These are phyloP conservation scores for Lerista edwardsae DNA, from an alignment of 2,797 vertebrate genomes.

Conservation along the genomic window DNA sequence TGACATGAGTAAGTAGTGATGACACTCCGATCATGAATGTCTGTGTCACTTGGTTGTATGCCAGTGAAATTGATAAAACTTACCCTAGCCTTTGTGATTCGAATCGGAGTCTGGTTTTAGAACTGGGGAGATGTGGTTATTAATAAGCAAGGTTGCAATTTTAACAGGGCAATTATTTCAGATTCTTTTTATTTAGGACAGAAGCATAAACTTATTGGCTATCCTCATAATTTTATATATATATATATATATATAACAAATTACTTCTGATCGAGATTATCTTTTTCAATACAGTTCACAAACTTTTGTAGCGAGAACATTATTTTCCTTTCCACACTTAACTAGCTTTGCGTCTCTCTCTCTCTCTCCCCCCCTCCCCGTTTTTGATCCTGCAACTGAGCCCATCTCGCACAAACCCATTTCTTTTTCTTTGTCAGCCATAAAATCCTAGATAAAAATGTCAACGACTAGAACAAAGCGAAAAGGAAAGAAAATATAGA, in stretches of 20 bases:
- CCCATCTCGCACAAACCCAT: background rate
- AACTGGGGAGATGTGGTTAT: background rate
- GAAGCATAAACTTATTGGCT: background rate
- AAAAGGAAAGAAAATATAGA: background rate
- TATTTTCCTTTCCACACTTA: too few species aligned
- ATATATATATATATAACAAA: background rate
- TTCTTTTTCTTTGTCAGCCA: background rate
- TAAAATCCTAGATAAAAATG: background rate
- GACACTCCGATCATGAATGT: background rate
- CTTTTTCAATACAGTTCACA: background rate
- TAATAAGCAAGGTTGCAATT: background rate
- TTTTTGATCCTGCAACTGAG: too few species aligned
- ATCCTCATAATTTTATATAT: too few species aligned
- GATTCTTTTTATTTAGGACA: background rate
- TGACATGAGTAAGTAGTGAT: background rate
- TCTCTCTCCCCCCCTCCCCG: too few species aligned
- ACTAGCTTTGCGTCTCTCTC: background rate
- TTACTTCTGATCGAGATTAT: background rate
- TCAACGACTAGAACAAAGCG: background rate
- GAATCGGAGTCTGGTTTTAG: background rate
- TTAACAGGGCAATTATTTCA: background rate
- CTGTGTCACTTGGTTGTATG: background rate
- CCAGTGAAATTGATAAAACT: background rate
- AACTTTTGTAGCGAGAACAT: background rate
- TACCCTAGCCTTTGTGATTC: background rate